Evolutionary conservation across 2,113 vertebrate genomes (phyloP).

Genomic region (Gnathochromis pfefferi): DNA sequence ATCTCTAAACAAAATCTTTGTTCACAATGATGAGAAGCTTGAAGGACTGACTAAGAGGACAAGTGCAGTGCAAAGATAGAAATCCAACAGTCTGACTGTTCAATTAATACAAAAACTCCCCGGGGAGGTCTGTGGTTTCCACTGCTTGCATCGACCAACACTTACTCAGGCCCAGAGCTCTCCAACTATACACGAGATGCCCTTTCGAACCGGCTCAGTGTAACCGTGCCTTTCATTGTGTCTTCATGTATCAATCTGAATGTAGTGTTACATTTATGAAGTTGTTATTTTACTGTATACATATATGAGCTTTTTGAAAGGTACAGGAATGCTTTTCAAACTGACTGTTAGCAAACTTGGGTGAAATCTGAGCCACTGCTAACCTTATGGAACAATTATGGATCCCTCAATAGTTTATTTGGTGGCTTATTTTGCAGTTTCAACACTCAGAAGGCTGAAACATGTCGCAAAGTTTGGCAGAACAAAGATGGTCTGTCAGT

Average conservation of each 20-base stretch:
- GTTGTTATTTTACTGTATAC: background rate
- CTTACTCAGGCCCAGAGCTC: slow-evolving; percentile 10
- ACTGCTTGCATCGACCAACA: slow-evolving; percentile 28
- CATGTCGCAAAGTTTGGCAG: background rate
- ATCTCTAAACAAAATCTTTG: background rate
- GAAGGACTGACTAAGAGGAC: background rate
- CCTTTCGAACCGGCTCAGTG: background rate
- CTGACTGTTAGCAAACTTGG: background rate
- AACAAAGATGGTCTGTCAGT: background rate
- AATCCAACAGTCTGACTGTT: slow-evolving; percentile 30
- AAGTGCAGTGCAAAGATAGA: background rate
- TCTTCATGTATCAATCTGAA: background rate
- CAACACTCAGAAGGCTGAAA: background rate
- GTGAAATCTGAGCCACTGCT: background rate
- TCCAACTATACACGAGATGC: background rate
- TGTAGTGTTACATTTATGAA: background rate
- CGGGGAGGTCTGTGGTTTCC: background rate
- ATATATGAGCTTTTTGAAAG: background rate
- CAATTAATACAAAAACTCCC: slow-evolving; percentile 44
- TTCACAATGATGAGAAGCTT: background rate
- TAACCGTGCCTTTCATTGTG: background rate
- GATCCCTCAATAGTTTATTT: background rate
- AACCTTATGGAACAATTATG: background rate
- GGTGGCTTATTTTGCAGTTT: background rate
- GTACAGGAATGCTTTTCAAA: background rate